phyloP scores from a whole-genome alignment of 2,113 vertebrate genomes.

The Salvelinus sp. region DNA sequence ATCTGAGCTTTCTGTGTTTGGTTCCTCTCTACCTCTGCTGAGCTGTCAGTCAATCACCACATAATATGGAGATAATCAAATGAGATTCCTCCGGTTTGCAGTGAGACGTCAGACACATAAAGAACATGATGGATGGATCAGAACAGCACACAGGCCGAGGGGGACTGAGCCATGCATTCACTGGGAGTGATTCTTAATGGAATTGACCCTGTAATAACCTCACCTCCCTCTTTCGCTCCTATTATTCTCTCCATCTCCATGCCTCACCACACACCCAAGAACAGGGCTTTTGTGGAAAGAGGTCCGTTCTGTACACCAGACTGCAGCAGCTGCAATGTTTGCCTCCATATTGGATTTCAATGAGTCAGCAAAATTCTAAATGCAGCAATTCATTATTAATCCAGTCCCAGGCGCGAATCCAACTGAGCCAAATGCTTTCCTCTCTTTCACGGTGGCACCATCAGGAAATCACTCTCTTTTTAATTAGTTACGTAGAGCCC shows the following conservation, averaged over 20 bases:
- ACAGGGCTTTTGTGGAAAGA: slow-evolving; percentile 13
- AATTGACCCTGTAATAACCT: slow-evolving; percentile 63
- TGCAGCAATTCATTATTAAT: slow-evolving; percentile 59
- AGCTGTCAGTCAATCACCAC: slow-evolving; percentile 38
- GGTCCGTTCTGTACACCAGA: slow-evolving; percentile 14
- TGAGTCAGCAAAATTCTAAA: slow-evolving; percentile 66
- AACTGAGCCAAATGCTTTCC: slow-evolving; percentile 36
- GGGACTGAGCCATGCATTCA: slow-evolving; percentile 56
- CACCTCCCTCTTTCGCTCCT: slow-evolving; percentile 20
- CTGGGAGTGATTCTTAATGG: slow-evolving; percentile 64
- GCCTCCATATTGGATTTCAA: slow-evolving; percentile 20
- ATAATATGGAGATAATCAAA: slow-evolving; percentile 58
- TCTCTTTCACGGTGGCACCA: slow-evolving; percentile 19
- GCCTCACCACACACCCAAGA: neutral
- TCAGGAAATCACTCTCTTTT: slow-evolving; percentile 43
- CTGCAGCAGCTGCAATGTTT: slow-evolving; percentile 14
- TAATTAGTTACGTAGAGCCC: slow-evolving; percentile 44
- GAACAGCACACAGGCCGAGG: slow-evolving; percentile 27
- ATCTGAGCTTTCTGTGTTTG: neutral
- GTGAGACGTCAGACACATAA: slow-evolving; percentile 48
- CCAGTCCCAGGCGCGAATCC: slow-evolving; percentile 36
- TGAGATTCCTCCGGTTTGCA: slow-evolving; percentile 31
- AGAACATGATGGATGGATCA: slow-evolving; percentile 60
- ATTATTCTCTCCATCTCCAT: slow-evolving; percentile 37
- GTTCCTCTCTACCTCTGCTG: slow-evolving; percentile 5